Percentiles rank a stretch among this genome's conserved stretches.
phyloP scores from a whole-genome alignment of 2,797 vertebrate genomes.

The Pachyuromys duprasi region DNA sequence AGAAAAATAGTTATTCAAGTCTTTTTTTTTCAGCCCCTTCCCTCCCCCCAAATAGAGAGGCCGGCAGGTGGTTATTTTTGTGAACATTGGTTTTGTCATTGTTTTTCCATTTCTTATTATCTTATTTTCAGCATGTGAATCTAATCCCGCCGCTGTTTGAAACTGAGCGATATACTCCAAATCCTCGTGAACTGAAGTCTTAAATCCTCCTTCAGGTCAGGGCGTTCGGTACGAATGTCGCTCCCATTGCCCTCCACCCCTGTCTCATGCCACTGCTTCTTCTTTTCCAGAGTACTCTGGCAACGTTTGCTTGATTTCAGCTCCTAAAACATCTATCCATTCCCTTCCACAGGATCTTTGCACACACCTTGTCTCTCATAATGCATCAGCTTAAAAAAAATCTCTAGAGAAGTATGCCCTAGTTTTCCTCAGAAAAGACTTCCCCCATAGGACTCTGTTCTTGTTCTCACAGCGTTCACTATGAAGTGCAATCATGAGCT shows the following conservation, averaged over 20 bases:
- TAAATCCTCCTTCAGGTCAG: background rate
- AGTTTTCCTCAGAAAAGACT: background rate
- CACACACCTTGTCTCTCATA: background rate
- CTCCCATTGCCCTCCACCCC: background rate
- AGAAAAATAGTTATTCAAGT: conserved; percentile 47
- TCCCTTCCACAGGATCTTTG: background rate
- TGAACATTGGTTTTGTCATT: background rate
- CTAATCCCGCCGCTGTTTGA: background rate
- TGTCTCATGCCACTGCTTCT: background rate
- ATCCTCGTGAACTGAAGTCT: background rate
- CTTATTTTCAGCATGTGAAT: conserved; percentile 54
- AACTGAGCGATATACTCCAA: background rate
- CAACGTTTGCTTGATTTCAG: background rate
- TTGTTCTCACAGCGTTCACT: background rate
- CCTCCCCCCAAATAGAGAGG: background rate
- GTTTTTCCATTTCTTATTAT: conserved; percentile 22
- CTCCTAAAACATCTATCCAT: background rate
- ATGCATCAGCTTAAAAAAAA: background rate
- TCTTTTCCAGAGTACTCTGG: background rate
- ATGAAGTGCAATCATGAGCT: background rate
- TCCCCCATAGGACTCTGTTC: background rate
- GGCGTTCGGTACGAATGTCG: rapidly evolving
- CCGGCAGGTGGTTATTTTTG: background rate
- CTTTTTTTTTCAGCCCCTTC: background rate
- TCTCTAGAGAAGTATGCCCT: background rate